These are phyloP conservation scores for Leucoma salicis DNA, from an alignment of 2,888 invertebrate species.

Conservation along the genomic window DNA sequence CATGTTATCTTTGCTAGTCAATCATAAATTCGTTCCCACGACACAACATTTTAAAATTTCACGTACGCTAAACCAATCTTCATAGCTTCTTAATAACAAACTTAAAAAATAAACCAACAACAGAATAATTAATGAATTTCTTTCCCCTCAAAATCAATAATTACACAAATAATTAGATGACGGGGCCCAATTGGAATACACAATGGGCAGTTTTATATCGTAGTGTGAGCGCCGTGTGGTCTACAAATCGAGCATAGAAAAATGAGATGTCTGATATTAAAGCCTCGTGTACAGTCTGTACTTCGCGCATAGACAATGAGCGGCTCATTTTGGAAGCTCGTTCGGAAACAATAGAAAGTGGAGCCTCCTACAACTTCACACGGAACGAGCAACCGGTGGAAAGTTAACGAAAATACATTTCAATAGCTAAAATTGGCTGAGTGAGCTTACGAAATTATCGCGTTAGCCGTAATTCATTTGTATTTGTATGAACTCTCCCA, in stretches of 20 bases:
- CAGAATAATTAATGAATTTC: conserved; percentile 13
- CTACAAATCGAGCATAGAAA: conserved; percentile 53
- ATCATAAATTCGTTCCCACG: no score
- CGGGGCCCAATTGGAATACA: conserved; percentile 37
- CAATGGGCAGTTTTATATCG: conserved; percentile 55
- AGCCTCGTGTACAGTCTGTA: conserved; percentile 54
- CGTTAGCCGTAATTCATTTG: conserved; percentile 72
- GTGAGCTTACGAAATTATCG: conserved; percentile 73
- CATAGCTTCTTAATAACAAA: conserved; percentile 3
- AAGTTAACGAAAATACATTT: conserved; percentile 79
- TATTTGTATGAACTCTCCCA: conserved; percentile 70
- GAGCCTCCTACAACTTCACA: conserved; percentile 54
- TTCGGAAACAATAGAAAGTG: conserved; percentile 66
- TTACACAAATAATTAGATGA: conserved; percentile 36
- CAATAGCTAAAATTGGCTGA: conserved; percentile 75
- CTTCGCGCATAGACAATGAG: conserved; percentile 46
- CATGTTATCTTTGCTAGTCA: no score
- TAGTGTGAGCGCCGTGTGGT: conserved; percentile 45
- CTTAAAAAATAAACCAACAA: conserved; percentile 4
- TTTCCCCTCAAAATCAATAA: conserved; percentile 25
- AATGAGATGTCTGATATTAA: conserved; percentile 58
- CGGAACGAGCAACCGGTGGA: conserved; percentile 56
- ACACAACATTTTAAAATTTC: no score
- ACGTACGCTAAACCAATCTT: conserved; percentile 1
- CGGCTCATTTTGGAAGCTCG: conserved; percentile 43